phyloP scores from a whole-genome alignment of 2,888 invertebrate species.

The Scaptomyza flava region DNA sequence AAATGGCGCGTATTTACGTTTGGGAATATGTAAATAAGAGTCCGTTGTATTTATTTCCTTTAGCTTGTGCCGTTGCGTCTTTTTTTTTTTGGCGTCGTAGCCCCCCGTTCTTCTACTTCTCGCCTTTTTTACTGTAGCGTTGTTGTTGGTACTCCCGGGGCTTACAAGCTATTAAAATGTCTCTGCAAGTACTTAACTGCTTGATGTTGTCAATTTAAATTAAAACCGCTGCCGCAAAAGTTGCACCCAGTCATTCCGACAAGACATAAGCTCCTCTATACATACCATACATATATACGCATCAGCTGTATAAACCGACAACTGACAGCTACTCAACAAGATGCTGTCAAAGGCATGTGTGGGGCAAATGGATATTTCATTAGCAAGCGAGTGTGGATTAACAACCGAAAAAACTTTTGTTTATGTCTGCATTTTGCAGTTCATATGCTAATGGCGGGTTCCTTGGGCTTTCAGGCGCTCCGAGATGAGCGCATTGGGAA shows the following conservation, averaged over 20 bases:
- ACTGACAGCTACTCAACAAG: conserved; percentile 24
- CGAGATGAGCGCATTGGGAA: conserved; percentile 66
- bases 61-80: conserved; percentile 57
- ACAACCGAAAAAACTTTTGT: conserved; percentile 57
- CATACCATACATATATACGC: not conserved
- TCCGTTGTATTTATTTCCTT: conserved; percentile 78
- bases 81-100: conserved; percentile 22
- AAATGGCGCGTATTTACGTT: conserved; percentile 77
- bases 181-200: conserved; percentile 81
- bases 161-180: conserved; percentile 82
- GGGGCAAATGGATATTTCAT: conserved; percentile 71
- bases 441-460: conserved; percentile 62
- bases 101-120: not conserved
- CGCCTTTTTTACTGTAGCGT: not conserved
- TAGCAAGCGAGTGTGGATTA: conserved; percentile 66
- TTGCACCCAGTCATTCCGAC: conserved; percentile 51
- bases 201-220: conserved; percentile 81
- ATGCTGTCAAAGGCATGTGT: conserved; percentile 10
- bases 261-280: conserved; percentile 45
- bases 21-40: conserved; percentile 80
- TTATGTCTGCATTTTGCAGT: conserved; percentile 60
- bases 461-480: conserved; percentile 2
- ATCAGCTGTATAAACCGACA: conserved; percentile 9
- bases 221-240: conserved; percentile 78
- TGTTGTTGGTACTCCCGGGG: conserved; percentile 65